A percentile compares a stretch with the other conserved stretches of the same genome.
Conservation (phyloP, 1,140 invertebrate species). For the Pachyrhynchus sulphureomaculatus region DNA sequence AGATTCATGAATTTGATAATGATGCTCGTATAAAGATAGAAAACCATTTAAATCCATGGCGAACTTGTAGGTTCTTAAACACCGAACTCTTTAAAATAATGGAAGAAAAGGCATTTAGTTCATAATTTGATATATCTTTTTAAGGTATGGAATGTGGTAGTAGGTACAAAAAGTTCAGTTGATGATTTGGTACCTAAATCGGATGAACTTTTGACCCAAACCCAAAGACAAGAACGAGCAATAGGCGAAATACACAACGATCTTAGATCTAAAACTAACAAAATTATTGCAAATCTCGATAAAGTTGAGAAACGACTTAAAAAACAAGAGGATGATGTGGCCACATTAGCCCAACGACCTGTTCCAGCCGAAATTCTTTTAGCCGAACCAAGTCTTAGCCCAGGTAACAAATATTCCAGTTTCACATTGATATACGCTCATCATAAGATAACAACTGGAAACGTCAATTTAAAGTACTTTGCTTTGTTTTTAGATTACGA, state of each 20-base stretch:
- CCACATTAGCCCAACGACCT: constrained; percentile 66
- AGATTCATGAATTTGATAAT: no score
- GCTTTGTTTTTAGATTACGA: constrained; percentile 63
- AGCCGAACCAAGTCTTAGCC: constrained; percentile 62
- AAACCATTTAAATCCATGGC: no score
- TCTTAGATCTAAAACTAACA: constrained; percentile 75
- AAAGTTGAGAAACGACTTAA: constrained; percentile 80
- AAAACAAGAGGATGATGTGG: constrained; percentile 78
- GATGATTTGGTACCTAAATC: constrained; percentile 83
- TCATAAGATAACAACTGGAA: no score
- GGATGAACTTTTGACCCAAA: constrained; percentile 80
- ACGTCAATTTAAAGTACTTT: no score
- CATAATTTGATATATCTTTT: no score
- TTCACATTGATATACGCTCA: no score
- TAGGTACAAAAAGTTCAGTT: constrained; percentile 81
- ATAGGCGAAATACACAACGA: constrained; percentile 86
- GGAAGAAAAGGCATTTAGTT: no score
- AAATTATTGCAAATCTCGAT: constrained; percentile 84
- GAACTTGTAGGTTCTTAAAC: no score
- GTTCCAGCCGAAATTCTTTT: constrained; percentile 68
- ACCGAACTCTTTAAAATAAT: no score
- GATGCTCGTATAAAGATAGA: no score
- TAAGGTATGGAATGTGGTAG: constrained; percentile 78
- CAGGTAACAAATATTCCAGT: neutral
- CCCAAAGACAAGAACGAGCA: constrained; percentile 82